A percentile compares a stretch with the other conserved stretches of the same genome.
Conservation (phyloP, 2,888 invertebrate genomes). For the Phymatocera aterrima region DNA sequence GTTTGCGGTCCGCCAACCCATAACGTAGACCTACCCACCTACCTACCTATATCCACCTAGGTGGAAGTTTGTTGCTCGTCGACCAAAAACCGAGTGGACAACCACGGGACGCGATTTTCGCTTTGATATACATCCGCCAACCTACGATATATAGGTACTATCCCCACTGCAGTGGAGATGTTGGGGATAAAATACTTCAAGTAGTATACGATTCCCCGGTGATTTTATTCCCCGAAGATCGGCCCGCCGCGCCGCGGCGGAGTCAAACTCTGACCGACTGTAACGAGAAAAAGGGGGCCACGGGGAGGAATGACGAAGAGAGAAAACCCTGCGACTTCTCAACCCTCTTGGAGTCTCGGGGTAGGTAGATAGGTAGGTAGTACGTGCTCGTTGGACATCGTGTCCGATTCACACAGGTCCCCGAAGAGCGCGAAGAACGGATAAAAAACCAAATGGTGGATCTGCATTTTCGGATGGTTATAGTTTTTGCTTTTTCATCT, state of each 20-base stretch:
- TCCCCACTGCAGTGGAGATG: too few relatives aligned
- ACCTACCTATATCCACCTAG: too few relatives aligned
- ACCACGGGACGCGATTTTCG: constrained; percentile 24
- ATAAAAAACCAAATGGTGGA: too few relatives aligned
- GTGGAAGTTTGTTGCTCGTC: too few relatives aligned
- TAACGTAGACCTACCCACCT: too few relatives aligned
- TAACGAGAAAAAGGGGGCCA: background rate
- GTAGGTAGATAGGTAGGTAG: background rate
- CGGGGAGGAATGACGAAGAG: background rate
- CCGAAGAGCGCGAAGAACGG: background rate
- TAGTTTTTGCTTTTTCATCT: too few relatives aligned
- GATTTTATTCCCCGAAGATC: background rate
- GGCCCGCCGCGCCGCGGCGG: background rate
- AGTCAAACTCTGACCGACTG: constrained; percentile 7
- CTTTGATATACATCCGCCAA: too few relatives aligned
- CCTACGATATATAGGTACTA: too few relatives aligned
- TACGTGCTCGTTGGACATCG: background rate
- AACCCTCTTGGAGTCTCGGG: background rate
- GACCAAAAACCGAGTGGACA: too few relatives aligned
- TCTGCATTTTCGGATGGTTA: background rate
- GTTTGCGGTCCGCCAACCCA: too few relatives aligned
- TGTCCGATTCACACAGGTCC: background rate
- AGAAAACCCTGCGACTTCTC: background rate
- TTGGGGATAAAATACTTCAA: constrained; percentile 19
- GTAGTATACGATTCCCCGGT: constrained; percentile 16